Evolutionary conservation across 2,888 invertebrate species (phyloP).

Genomic region (Melanophora roralis): DNA sequence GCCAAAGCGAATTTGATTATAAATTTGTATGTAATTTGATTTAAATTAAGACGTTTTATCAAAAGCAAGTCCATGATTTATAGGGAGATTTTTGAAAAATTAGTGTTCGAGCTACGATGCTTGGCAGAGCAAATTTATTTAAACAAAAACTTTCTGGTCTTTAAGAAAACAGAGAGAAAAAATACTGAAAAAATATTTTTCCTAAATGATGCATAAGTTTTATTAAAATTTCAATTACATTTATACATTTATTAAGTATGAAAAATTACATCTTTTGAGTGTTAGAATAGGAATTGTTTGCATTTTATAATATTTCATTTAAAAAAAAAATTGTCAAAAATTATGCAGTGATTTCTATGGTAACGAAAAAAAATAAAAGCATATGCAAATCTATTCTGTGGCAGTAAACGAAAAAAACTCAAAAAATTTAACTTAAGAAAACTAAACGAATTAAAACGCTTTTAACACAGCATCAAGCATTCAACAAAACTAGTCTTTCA

Average conservation of each 20-base stretch:
- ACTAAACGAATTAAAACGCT: not conserved
- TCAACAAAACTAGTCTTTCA: conserved; percentile 24
- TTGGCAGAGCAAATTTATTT: too few species aligned
- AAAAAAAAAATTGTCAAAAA: conserved; percentile 9
- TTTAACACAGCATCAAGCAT: conserved; percentile 3
- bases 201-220: too few species aligned
- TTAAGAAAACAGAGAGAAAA: too few species aligned
- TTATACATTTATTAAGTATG: not conserved
- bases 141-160: too few species aligned
- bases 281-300: not conserved
- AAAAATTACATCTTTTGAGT: not conserved
- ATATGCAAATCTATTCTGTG: conserved; percentile 31
- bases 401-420: not conserved
- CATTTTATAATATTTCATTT: not conserved
- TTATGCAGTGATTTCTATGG: conserved; percentile 6
- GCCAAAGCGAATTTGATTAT: too few species aligned
- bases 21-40: too few species aligned
- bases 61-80: too few species aligned
- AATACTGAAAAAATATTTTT: not conserved
- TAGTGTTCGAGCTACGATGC: too few species aligned
- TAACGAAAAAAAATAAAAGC: not conserved
- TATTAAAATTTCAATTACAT: not conserved
- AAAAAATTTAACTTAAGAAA: not conserved
- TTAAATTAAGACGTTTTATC: too few species aligned
- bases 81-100: too few species aligned